phyloP scores from a whole-genome alignment of 1,140 invertebrate species.

The Littorina saxatilis region DNA sequence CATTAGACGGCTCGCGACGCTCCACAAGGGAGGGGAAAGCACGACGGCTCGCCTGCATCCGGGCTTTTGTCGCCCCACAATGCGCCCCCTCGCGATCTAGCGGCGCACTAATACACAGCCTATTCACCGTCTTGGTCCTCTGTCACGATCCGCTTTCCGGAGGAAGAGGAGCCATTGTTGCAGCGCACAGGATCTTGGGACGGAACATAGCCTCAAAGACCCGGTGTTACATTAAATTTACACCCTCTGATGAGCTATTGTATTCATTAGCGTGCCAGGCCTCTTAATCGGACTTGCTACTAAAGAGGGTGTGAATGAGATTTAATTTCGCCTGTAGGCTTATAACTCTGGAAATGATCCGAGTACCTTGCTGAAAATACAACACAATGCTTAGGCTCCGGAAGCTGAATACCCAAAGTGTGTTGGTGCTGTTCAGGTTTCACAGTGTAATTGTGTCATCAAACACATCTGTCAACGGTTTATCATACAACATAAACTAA shows the following conservation, averaged over 20 bases:
- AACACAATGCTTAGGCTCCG: too few relatives aligned
- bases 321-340: too few relatives aligned
- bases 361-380: too few relatives aligned
- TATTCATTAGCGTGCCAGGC: too few relatives aligned
- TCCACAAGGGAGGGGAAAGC: conserved; percentile 14
- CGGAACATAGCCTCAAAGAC: conserved; percentile 19
- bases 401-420: too few relatives aligned
- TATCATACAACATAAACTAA: too few relatives aligned
- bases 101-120: conserved; percentile 34
- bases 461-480: too few relatives aligned
- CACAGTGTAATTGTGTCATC: too few relatives aligned
- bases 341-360: too few relatives aligned
- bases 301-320: too few relatives aligned
- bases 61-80: conserved; percentile 30
- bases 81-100: conserved; percentile 35
- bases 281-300: too few relatives aligned
- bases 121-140: conserved; percentile 38
- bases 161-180: conserved; percentile 20
- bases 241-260: conserved; percentile 10
- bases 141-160: conserved; percentile 37
- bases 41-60: conserved; percentile 36
- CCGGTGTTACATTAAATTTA: conserved; percentile 25
- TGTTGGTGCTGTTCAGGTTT: too few relatives aligned
- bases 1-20: conserved; percentile 35
- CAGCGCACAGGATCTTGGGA: background rate